Percentiles rank a stretch among this genome's conserved stretches.
Conservation (phyloP, 2,888 invertebrate genomes). For the Dryobota labecula region DNA sequence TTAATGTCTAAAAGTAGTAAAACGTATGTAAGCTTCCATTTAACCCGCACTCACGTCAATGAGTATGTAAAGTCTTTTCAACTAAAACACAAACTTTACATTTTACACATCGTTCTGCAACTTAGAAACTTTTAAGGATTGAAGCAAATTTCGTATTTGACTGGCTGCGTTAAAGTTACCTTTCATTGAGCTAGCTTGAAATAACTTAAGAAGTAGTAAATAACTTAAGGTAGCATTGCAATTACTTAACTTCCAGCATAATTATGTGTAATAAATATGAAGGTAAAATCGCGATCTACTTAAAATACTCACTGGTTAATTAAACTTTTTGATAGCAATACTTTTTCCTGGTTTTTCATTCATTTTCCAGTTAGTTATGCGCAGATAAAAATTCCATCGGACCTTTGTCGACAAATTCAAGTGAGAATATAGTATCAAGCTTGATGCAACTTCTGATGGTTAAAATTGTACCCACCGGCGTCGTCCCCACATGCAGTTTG, state of each 20-base stretch:
- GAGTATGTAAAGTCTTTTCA: slow-evolving; percentile 27
- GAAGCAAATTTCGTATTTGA: not conserved
- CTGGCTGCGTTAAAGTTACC: slow-evolving; percentile 10
- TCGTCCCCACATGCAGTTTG: not conserved
- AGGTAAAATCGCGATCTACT: not conserved
- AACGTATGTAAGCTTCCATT: slow-evolving; percentile 6
- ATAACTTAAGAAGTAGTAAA: not conserved
- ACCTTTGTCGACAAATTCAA: not conserved
- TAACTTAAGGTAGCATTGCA: not conserved
- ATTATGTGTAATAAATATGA: not conserved
- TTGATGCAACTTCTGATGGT: not conserved
- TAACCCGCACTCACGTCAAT: slow-evolving; percentile 26
- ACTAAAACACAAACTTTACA: slow-evolving; percentile 34
- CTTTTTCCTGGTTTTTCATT: not conserved
- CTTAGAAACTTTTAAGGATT: slow-evolving; percentile 18
- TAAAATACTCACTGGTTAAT: too few relatives aligned
- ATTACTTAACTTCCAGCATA: slow-evolving; percentile 2
- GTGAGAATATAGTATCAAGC: not conserved
- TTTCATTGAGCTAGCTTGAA: not conserved
- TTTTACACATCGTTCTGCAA: slow-evolving; percentile 27
- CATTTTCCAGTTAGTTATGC: not conserved
- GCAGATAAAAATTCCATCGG: not conserved
- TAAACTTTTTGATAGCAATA: not conserved
- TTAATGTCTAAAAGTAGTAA: not conserved
- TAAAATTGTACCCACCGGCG: slow-evolving; percentile 1